These are phyloP conservation scores for Xenotilapia flavipinnis DNA, from an alignment of 2,113 vertebrate species.

Conservation along the genomic window DNA sequence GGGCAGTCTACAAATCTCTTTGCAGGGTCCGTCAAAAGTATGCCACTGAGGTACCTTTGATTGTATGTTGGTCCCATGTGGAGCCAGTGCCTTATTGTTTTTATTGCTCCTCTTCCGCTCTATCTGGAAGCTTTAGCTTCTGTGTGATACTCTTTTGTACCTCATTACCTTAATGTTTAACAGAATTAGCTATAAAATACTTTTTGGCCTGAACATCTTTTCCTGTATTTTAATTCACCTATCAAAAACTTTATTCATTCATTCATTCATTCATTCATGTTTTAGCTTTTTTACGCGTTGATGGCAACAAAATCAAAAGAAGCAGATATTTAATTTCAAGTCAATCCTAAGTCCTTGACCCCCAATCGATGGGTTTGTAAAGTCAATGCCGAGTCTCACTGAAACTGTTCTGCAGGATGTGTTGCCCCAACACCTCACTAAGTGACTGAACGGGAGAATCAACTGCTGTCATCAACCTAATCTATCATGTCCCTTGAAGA, in stretches of 20 bases:
- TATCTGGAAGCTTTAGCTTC: not conserved
- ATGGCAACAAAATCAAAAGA: not conserved
- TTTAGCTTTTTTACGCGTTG: not conserved
- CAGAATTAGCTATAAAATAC: not conserved
- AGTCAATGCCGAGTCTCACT: not conserved
- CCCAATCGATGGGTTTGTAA: not conserved
- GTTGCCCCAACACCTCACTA: not conserved
- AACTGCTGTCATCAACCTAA: not conserved
- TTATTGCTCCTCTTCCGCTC: not conserved
- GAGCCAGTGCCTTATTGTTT: not conserved
- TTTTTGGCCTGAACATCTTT: too few relatives aligned
- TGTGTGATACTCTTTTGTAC: not conserved
- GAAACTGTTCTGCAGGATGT: not conserved
- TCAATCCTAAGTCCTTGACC: not conserved
- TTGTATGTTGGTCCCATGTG: not conserved
- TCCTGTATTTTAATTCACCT: not conserved
- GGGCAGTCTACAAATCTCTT: not conserved
- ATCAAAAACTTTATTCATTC: rapidly evolving
- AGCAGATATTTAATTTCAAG: not conserved
- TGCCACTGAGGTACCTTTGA: not conserved
- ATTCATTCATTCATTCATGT: not conserved
- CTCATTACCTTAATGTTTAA: not conserved
- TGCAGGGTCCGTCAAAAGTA: not conserved
- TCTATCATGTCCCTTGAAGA: not conserved
- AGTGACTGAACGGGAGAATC: not conserved